A percentile compares a stretch with the other conserved stretches of the same genome.
These are phyloP conservation scores for Cathartes aura DNA, from an alignment of 2,113 vertebrate species.

Conservation along the genomic window DNA sequence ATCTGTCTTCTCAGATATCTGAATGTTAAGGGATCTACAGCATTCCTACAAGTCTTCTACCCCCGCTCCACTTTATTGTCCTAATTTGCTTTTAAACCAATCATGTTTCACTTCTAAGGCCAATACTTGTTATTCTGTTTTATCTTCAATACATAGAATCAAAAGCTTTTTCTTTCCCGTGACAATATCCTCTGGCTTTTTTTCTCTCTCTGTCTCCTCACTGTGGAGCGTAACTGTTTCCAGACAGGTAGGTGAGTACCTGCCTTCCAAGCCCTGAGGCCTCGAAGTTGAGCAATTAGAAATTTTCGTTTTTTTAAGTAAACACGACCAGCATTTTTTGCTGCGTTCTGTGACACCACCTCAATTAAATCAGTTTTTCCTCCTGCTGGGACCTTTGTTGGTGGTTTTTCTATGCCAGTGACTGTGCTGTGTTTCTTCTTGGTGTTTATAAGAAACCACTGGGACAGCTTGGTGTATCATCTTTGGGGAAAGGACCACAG, in stretches of 20 bases:
- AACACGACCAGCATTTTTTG: background rate
- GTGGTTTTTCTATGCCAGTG: background rate
- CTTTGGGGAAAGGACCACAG: fast-evolving
- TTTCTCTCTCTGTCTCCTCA: background rate
- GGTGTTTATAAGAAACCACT: background rate
- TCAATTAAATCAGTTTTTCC: background rate
- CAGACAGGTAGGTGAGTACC: background rate
- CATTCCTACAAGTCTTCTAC: background rate
- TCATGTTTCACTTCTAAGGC: background rate
- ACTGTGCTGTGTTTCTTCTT: background rate
- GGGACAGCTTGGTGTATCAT: background rate
- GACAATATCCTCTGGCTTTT: background rate
- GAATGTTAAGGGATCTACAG: background rate
- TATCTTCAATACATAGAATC: background rate
- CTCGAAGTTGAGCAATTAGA: background rate
- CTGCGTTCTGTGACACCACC: background rate
- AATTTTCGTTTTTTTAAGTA: background rate
- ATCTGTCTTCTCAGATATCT: background rate
- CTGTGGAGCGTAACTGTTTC: background rate
- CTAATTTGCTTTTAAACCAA: background rate
- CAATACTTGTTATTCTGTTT: background rate
- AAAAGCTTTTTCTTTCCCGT: background rate
- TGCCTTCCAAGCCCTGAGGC: background rate
- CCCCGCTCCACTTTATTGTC: background rate
- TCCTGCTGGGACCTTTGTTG: background rate